These are phyloP conservation scores for Bugula neritina DNA, from an alignment of 2,888 invertebrate genomes.

Conservation along the genomic window DNA sequence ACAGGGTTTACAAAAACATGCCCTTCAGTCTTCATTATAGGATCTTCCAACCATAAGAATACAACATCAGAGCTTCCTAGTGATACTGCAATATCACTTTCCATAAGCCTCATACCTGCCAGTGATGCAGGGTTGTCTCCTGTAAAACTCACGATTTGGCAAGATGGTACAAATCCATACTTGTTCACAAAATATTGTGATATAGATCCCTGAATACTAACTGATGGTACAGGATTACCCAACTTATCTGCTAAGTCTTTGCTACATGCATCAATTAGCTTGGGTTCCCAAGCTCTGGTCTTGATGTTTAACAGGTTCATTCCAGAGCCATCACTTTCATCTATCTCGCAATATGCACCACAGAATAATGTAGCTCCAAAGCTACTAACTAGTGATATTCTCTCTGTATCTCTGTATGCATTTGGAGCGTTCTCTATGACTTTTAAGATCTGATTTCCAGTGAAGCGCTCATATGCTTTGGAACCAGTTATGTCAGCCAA, in stretches of 20 bases:
- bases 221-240: slow-evolving; percentile 68
- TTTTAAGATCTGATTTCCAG: slow-evolving; percentile 88
- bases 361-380: slow-evolving; percentile 82
- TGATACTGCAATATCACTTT: slow-evolving; percentile 71
- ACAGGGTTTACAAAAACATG: slow-evolving; percentile 84
- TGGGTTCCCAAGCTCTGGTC: slow-evolving; percentile 69
- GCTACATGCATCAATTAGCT: slow-evolving; percentile 64
- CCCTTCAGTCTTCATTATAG: slow-evolving; percentile 65
- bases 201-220: slow-evolving; percentile 63
- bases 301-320: slow-evolving; percentile 88
- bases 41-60: slow-evolving; percentile 66
- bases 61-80: slow-evolving; percentile 83
- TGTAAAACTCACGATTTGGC: slow-evolving; percentile 79
- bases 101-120: slow-evolving; percentile 70
- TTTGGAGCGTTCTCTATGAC: slow-evolving; percentile 66
- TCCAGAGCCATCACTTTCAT: slow-evolving; percentile 85
- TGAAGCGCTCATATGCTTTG: slow-evolving; percentile 81
- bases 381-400: slow-evolving; percentile 87
- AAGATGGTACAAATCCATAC: slow-evolving; percentile 75
- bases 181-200: slow-evolving; percentile 75
- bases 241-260: slow-evolving; percentile 67
- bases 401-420: slow-evolving; percentile 69
- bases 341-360: slow-evolving; percentile 82
- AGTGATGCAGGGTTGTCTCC: slow-evolving; percentile 79
- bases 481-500: slow-evolving; percentile 77